Evolutionary conservation across 2,888 invertebrate species (phyloP).

Genomic region (Drosophila macrospina): DNA sequence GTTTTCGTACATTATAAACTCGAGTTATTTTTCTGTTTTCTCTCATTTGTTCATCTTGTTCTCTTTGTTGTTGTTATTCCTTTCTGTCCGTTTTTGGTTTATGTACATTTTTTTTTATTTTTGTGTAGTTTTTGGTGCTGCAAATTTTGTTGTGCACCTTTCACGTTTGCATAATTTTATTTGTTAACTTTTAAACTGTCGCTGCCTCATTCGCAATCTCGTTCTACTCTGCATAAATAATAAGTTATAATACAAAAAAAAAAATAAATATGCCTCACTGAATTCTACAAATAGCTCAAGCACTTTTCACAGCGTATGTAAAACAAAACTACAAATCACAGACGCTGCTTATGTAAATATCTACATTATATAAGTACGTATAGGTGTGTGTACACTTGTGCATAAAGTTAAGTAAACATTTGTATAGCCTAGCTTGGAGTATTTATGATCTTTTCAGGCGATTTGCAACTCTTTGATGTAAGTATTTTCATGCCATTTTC

Average conservation of each 20-base stretch:
- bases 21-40: slow-evolving; percentile 38
- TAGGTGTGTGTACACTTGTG: neutral
- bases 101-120: slow-evolving; percentile 14
- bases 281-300: slow-evolving; percentile 15
- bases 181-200: slow-evolving; percentile 71
- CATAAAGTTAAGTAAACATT: neutral
- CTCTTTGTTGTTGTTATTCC: slow-evolving; percentile 19
- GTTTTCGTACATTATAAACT: slow-evolving; percentile 69
- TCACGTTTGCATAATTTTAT: slow-evolving; percentile 72
- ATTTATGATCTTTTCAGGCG: no score
- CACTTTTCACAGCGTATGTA: slow-evolving; percentile 10
- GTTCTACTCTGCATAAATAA: slow-evolving; percentile 20
- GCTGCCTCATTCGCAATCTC: slow-evolving; percentile 18
- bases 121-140: slow-evolving; percentile 27
- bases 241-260: slow-evolving; percentile 18
- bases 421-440: neutral
- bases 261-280: slow-evolving; percentile 24
- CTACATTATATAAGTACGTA: neutral
- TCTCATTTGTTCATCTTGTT: slow-evolving; percentile 22
- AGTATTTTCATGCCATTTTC: no score
- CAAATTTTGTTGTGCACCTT: slow-evolving; percentile 52
- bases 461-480: no score
- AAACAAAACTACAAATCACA: slow-evolving; percentile 16
- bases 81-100: slow-evolving; percentile 8
- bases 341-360: neutral